These are phyloP conservation scores for Pseudolycoriella hygida DNA, from an alignment of 2,888 invertebrate species.

Conservation along the genomic window DNA sequence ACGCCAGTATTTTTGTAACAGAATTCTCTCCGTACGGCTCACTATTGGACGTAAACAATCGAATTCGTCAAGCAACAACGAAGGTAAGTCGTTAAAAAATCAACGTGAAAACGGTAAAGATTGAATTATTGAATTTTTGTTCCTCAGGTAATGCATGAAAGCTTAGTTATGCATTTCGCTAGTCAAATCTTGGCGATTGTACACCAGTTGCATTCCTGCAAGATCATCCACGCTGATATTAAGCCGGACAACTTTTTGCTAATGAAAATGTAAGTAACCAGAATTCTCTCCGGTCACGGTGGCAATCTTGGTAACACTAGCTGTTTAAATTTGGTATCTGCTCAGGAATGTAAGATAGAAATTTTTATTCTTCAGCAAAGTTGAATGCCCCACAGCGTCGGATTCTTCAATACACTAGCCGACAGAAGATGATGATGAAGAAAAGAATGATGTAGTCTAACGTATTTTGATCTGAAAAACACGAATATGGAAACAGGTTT, in stretches of 20 bases:
- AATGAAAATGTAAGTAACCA: constrained; percentile 51
- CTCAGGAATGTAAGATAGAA: too few relatives aligned
- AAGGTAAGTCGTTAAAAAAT: constrained; percentile 24
- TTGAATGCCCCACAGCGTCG: too few relatives aligned
- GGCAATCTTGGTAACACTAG: too few relatives aligned
- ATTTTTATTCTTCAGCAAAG: too few relatives aligned
- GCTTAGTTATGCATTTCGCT: constrained; percentile 61
- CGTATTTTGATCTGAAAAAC: too few relatives aligned
- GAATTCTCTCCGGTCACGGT: too few relatives aligned
- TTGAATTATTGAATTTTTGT: constrained; percentile 2
- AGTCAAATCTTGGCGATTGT: constrained; percentile 74
- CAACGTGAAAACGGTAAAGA: too few relatives aligned
- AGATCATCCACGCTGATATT: constrained; percentile 88
- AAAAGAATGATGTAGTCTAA: too few relatives aligned
- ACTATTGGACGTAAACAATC: constrained; percentile 63
- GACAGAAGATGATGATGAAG: too few relatives aligned
- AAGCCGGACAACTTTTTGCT: constrained; percentile 92
- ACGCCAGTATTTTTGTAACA: constrained; percentile 70
- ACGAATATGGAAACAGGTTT: too few relatives aligned
- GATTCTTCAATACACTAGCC: too few relatives aligned
- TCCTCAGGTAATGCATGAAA: constrained; percentile 44
- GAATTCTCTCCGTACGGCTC: constrained; percentile 73
- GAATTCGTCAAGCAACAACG: constrained; percentile 51
- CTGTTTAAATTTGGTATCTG: too few relatives aligned
- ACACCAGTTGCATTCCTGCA: constrained; percentile 65